phyloP scores from a whole-genome alignment of 2,797 vertebrate species.

The Masticophis lateralis region DNA sequence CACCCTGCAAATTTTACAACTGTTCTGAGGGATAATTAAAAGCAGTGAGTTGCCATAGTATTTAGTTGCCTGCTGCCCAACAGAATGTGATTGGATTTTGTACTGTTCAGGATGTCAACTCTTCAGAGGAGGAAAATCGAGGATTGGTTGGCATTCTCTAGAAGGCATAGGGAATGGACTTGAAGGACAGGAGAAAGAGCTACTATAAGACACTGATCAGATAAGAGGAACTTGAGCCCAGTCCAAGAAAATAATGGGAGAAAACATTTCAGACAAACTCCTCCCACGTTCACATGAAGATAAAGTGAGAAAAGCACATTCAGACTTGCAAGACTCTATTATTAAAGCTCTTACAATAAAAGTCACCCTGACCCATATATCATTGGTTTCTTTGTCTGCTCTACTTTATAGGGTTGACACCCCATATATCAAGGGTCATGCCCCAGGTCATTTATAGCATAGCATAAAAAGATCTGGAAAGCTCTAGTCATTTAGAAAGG shows the following conservation, averaged over 20 bases:
- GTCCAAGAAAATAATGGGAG: neutral
- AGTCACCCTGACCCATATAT: neutral
- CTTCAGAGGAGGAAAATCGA: conserved; percentile 35
- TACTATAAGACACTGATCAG: neutral
- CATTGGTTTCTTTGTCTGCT: neutral
- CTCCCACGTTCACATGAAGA: neutral
- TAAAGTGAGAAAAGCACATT: neutral
- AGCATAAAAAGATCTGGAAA: neutral
- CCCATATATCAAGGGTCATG: conserved; percentile 40
- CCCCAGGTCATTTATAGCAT: neutral
- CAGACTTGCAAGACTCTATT: neutral
- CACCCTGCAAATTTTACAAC: conserved; percentile 59
- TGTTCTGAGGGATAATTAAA: conserved; percentile 67
- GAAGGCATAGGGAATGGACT: neutral
- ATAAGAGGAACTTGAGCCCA: neutral
- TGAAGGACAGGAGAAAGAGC: neutral
- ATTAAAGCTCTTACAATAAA: neutral
- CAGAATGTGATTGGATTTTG: conserved; percentile 60
- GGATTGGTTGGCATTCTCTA: neutral
- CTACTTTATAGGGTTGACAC: neutral
- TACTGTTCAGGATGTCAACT: conserved; percentile 40
- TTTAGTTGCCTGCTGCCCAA: conserved; percentile 68
- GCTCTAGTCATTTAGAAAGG: neutral
- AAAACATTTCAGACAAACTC: neutral
- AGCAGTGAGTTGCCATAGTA: conserved; percentile 69